A percentile compares a stretch with the other conserved stretches of the same genome.
phyloP scores from a whole-genome alignment of 2,888 invertebrate genomes.

The Clistopyga incitator region DNA sequence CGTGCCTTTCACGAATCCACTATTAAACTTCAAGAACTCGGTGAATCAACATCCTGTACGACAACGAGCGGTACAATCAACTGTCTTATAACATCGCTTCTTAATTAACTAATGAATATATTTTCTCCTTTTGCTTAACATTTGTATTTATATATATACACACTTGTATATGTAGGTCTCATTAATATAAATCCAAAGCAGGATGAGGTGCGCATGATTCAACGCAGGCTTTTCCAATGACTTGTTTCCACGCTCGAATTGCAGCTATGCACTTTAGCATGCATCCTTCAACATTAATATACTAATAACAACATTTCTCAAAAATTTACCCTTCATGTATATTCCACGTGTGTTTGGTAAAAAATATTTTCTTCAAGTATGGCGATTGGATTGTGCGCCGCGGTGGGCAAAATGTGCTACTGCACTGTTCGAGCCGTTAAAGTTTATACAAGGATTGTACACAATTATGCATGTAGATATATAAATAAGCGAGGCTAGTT shows the following conservation, averaged over 20 bases:
- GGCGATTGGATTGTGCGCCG: not conserved
- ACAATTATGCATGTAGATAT: not conserved
- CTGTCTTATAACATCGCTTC: not conserved
- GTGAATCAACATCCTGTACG: constrained; percentile 15
- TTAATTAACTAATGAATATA: not conserved
- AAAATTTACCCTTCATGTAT: not conserved
- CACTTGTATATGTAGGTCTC: not conserved
- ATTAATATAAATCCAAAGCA: constrained; percentile 1
- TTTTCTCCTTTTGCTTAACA: not conserved
- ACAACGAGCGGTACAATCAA: not conserved
- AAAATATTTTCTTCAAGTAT: not conserved
- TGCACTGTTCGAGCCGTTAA: constrained; percentile 8
- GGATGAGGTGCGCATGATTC: not conserved
- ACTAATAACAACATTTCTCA: no score
- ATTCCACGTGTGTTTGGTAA: not conserved
- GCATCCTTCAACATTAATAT: no score
- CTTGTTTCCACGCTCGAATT: not conserved
- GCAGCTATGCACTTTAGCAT: not conserved
- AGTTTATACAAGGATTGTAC: constrained; percentile 9
- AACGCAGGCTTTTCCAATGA: not conserved
- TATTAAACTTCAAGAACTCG: not conserved
- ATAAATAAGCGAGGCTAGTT: not conserved
- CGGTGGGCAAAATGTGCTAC: not conserved
- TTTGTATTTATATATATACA: not conserved
- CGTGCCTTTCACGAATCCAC: not conserved